phyloP scores from a whole-genome alignment of 2,797 vertebrate genomes.

The Sebastes oblongus region DNA sequence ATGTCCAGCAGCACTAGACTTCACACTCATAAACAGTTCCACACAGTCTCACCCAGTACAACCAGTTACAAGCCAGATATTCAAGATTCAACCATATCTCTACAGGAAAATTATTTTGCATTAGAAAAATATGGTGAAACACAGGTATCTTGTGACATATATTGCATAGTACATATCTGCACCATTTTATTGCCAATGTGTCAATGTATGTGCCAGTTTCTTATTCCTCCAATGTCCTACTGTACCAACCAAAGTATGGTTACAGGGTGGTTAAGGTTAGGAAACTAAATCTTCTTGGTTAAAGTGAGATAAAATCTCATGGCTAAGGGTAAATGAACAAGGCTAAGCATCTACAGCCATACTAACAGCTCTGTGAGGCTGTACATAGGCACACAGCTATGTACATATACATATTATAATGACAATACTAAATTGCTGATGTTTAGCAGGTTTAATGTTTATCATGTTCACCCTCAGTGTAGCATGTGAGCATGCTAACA shows the following conservation, averaged over 20 bases:
- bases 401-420: background rate
- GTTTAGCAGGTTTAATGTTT: background rate
- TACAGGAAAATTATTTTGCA: background rate
- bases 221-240: background rate
- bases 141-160: background rate
- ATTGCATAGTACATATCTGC: background rate
- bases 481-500: background rate
- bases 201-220: background rate
- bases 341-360: background rate
- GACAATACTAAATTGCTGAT: background rate
- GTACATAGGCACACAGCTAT: no score
- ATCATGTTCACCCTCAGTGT: background rate
- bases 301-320: background rate
- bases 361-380: no score
- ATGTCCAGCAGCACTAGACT: slow-evolving; percentile 8
- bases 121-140: background rate
- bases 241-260: background rate
- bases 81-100: background rate
- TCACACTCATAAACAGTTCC: slow-evolving; percentile 21
- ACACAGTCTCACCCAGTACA: slow-evolving; percentile 9
- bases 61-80: background rate
- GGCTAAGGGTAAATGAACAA: background rate
- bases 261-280: background rate
- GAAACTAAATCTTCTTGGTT: no score
- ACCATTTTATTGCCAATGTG: background rate